Evolutionary conservation across 2,113 vertebrate species (phyloP).

Genomic region (Colistium nudipinnis): DNA sequence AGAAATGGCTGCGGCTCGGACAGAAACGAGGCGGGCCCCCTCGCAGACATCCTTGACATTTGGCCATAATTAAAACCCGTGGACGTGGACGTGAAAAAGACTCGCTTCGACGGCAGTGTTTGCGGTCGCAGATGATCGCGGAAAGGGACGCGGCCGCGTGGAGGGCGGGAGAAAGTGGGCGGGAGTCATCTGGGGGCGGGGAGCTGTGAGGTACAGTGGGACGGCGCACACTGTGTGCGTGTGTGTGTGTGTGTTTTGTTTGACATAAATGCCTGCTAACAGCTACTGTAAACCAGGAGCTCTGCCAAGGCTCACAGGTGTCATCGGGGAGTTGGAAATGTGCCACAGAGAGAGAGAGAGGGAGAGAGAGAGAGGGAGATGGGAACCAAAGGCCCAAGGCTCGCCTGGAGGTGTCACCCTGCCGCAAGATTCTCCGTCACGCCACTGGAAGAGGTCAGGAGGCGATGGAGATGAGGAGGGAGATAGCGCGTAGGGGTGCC

Average conservation of each 20-base stretch:
- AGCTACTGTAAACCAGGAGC: slow-evolving; percentile 71
- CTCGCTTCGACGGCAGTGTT: slow-evolving; percentile 61
- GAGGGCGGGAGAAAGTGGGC: slow-evolving; percentile 56
- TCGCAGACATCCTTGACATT: slow-evolving; percentile 77
- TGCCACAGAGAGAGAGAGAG: slow-evolving; percentile 55
- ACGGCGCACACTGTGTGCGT: slow-evolving; percentile 62
- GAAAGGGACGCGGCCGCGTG: slow-evolving; percentile 41
- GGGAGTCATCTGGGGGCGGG: slow-evolving; percentile 55
- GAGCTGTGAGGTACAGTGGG: slow-evolving; percentile 52
- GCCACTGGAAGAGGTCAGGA: slow-evolving; percentile 22
- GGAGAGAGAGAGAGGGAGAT: slow-evolving; percentile 37
- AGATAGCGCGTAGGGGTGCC: slow-evolving; percentile 9
- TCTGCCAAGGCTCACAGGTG: slow-evolving; percentile 75
- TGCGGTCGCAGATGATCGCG: slow-evolving; percentile 44
- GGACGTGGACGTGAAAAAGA: slow-evolving; percentile 66
- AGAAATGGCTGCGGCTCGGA: slow-evolving; percentile 69
- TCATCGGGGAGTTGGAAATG: slow-evolving; percentile 64
- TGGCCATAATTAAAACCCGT: slow-evolving; percentile 69
- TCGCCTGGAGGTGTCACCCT: slow-evolving; percentile 49
- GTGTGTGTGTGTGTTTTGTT: slow-evolving; percentile 74
- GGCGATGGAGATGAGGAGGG: background rate
- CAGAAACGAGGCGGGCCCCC: slow-evolving; percentile 61
- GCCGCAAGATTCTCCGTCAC: slow-evolving; percentile 40
- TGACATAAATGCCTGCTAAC: slow-evolving; percentile 70
- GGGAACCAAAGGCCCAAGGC: slow-evolving; percentile 49